Conservation (phyloP, 2,113 vertebrate genomes). For the Pan troglodytes region NHGRI_mPanTro3-v2.1_pri NC_072411.2:122014501-122015000, state of each 20-base stretch:
- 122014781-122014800: not conserved
- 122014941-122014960: not conserved
- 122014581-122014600: not conserved
- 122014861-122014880: not conserved
- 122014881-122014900: not conserved
- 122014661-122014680: not conserved
- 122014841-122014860: not conserved
- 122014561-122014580: not conserved
- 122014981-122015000: no score
- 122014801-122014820: slow-evolving; percentile 22
- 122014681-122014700: not conserved
- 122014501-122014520: not conserved
- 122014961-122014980: no score
- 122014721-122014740: slow-evolving; percentile 45
- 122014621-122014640: not conserved
- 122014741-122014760: slow-evolving; percentile 21
- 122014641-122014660: not conserved
- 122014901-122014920: not conserved
- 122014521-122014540: not conserved
- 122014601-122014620: not conserved
- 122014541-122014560: slow-evolving; percentile 50
- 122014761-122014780: slow-evolving; percentile 49
- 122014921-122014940: not conserved
- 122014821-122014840: not conserved
- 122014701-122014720: not conserved